These are phyloP conservation scores for Leptopilina drosophilae DNA, from an alignment of 2,888 invertebrate genomes.

Conservation along the genomic window DNA sequence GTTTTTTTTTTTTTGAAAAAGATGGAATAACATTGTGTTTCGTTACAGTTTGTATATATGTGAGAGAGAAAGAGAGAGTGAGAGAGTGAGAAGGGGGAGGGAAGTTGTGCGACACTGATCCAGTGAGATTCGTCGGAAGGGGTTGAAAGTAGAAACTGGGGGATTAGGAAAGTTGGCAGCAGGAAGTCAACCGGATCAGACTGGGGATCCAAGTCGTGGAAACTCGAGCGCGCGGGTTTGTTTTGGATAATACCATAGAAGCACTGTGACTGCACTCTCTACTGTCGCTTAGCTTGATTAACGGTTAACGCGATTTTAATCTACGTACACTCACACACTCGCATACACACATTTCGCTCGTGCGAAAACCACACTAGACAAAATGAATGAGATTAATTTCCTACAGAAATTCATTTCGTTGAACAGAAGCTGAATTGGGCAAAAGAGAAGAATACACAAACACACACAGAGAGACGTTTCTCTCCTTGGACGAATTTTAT, in stretches of 20 bases:
- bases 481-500: no score
- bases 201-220: conserved; percentile 45
- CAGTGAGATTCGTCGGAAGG: background rate
- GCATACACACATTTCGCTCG: background rate
- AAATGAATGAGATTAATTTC: conserved; percentile 41
- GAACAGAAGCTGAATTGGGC: conserved; percentile 8
- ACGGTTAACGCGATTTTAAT: conserved; percentile 41
- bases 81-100: no score
- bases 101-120: background rate
- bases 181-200: conserved; percentile 55
- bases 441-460: no score
- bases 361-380: conserved; percentile 35
- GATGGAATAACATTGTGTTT: no score
- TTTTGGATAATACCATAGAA: conserved; percentile 54
- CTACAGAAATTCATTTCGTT: conserved; percentile 16
- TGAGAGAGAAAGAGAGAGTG: no score
- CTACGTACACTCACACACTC: background rate
- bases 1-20: no score
- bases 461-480: no score
- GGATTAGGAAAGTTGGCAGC: conserved; percentile 56
- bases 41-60: no score
- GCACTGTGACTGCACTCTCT: conserved; percentile 15
- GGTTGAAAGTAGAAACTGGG: conserved; percentile 23
- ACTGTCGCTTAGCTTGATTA: conserved; percentile 39
- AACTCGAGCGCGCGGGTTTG: conserved; percentile 51